phyloP scores from a whole-genome alignment of 2,113 vertebrate species.

The Xerus inauris region DNA sequence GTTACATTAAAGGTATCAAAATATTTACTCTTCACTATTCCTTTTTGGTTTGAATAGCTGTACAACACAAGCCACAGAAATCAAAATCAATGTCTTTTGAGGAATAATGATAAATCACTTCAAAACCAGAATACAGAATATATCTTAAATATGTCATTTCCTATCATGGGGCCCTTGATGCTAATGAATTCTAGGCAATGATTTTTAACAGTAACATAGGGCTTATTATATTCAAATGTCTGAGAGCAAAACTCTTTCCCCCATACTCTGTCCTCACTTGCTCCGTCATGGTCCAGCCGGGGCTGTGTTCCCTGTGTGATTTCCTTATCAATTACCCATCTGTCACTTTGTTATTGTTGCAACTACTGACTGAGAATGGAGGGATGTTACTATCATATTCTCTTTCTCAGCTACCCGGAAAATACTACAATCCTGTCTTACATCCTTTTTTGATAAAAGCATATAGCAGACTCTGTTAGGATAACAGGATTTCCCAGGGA shows the following conservation, averaged over 20 bases:
- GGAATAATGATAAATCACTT: neutral
- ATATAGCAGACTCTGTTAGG: neutral
- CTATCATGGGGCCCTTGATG: neutral
- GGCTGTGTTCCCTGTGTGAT: neutral
- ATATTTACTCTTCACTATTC: neutral
- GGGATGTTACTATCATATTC: neutral
- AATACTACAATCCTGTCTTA: constrained; percentile 27
- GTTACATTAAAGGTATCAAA: neutral
- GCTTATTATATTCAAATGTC: neutral
- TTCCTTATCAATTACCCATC: neutral
- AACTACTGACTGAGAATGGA: neutral
- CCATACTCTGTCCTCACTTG: neutral
- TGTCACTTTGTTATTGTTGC: neutral
- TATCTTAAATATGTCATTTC: neutral
- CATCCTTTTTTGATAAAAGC: neutral
- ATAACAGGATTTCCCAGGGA: neutral
- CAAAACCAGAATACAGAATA: neutral
- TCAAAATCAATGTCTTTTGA: neutral
- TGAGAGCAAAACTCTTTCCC: neutral
- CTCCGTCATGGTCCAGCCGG: neutral
- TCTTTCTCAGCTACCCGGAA: neutral
- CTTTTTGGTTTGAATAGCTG: neutral
- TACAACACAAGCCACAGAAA: neutral
- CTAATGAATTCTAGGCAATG: neutral
- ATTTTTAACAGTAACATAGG: neutral